Evolutionary conservation across 1,140 invertebrate genomes (phyloP), one percentile per base, ranked within the genome.

Genomic region (Aethina tumida): DNA sequence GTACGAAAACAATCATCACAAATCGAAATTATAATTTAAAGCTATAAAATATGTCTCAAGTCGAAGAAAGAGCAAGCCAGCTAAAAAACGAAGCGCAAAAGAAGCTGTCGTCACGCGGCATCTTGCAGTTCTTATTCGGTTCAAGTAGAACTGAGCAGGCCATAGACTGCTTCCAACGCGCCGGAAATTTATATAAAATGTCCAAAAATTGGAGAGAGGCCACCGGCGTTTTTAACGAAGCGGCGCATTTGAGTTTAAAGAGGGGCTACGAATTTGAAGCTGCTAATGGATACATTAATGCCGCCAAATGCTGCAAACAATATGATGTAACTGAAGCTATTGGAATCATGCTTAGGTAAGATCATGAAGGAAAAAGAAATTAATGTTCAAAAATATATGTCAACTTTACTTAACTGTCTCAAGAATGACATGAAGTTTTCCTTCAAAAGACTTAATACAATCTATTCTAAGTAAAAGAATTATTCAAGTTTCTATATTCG

Each of bases 111-210:
- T 81, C 83, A 6, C 87, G 86, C 66, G 73, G 84, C 44, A 89
- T 94, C 63, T 81, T 94, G 42, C 77, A 82, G 18, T 81, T 81
- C 44, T 68, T 95, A 30, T 92, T 92, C 67, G 84, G 86, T 85
- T 91, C 65, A 76, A 21, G n/a, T 3, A n/a, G 39, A 7, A 73
- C 89, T 4, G 92, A 96, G 64, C 91, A 97, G 56, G 92, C 92
- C 6, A 84, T 93, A 39, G 93, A 97, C 64, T 83, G 90, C 60
- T 97, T 93, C 64, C 81, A 90, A 41, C 74, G 90, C 51, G 94
- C 91, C 17, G 94, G 84, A 6, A 97, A 97, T 66, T 75, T 91
- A 55, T 97, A 93, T 65, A 98, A 98, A 71, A 96, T 98, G 85
- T 82, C 89, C 8, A 98, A 98, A 64, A 95, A 96, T 55, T 99